These are phyloP conservation scores for Cheilosia vernalis DNA, from an alignment of 2,888 invertebrate species.

Conservation along the genomic window DNA sequence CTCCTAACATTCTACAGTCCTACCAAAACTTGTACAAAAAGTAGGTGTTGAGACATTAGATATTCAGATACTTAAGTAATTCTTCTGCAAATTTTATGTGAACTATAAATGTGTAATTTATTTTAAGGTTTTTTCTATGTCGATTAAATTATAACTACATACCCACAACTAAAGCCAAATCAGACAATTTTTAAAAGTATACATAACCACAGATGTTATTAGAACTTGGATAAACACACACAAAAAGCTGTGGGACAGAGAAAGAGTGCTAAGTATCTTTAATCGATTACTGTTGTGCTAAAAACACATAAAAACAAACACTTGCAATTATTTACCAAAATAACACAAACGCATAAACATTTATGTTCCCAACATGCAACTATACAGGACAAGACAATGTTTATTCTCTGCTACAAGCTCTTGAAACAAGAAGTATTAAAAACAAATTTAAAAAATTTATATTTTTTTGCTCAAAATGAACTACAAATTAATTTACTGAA, in stretches of 20 bases:
- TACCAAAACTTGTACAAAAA: no score
- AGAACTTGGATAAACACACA: background rate
- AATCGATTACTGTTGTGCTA: background rate
- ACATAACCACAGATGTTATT: no score
- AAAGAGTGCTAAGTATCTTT: slow-evolving; percentile 7
- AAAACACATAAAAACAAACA: slow-evolving; percentile 49
- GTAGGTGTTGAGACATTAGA: no score
- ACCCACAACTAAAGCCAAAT: background rate
- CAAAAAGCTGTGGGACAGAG: background rate
- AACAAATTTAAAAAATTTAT: no score
- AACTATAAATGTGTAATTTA: no score
- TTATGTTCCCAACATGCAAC: slow-evolving; percentile 47
- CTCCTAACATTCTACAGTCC: no score
- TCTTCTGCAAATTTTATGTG: no score
- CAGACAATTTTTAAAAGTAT: no score
- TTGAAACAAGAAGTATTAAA: slow-evolving; percentile 30
- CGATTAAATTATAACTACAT: background rate
- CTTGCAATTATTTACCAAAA: slow-evolving; percentile 52
- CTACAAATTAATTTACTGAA: slow-evolving; percentile 64
- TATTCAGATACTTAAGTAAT: no score
- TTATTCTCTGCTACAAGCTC: slow-evolving; percentile 43
- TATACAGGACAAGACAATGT: slow-evolving; percentile 44
- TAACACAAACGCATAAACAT: slow-evolving; percentile 40
- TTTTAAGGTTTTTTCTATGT: no score
- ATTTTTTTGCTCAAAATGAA: slow-evolving; percentile 34